These are phyloP conservation scores for Zoanthus gigantus DNA, from an alignment of 92 coral and sea anemone species.

Conservation along the genomic window DNA sequence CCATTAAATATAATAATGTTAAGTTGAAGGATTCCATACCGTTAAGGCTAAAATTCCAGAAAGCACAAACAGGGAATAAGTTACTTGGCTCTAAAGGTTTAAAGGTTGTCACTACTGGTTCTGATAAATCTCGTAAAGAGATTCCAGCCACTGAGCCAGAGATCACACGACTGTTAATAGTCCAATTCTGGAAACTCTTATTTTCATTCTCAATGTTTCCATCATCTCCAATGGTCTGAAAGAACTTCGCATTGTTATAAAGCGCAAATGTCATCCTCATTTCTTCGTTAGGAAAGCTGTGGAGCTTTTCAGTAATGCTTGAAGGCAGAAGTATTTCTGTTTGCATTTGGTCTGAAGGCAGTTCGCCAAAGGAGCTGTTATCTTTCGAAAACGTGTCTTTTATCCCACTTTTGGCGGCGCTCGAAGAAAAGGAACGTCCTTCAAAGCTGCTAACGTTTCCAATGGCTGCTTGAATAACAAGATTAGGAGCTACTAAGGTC, in stretches of 20 bases:
- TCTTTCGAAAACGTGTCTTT: slow-evolving; percentile 31
- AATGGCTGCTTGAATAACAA: slow-evolving; percentile 71
- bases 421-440: slow-evolving; percentile 66
- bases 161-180: slow-evolving; percentile 62
- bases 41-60: slow-evolving; percentile 55
- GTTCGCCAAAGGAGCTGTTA: slow-evolving; percentile 46
- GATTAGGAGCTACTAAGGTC: slow-evolving; percentile 53
- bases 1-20: not conserved
- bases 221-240: slow-evolving; percentile 61
- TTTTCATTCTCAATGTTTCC: slow-evolving; percentile 34
- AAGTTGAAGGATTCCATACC: not conserved
- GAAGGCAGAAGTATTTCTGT: slow-evolving; percentile 67
- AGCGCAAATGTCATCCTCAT: slow-evolving; percentile 73
- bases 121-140: slow-evolving; percentile 42
- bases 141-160: slow-evolving; percentile 55
- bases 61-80: slow-evolving; percentile 41
- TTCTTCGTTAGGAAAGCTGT: not conserved
- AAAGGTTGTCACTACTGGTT: slow-evolving; percentile 60
- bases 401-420: slow-evolving; percentile 28
- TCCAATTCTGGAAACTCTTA: not conserved
- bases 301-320: slow-evolving; percentile 42
- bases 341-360: slow-evolving; percentile 55
- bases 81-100: slow-evolving; percentile 45
- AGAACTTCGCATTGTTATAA: slow-evolving; percentile 77
- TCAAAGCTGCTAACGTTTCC: slow-evolving; percentile 53